phyloP scores from a whole-genome alignment of 2,888 invertebrate species.

The Dynastes tityus region DNA sequence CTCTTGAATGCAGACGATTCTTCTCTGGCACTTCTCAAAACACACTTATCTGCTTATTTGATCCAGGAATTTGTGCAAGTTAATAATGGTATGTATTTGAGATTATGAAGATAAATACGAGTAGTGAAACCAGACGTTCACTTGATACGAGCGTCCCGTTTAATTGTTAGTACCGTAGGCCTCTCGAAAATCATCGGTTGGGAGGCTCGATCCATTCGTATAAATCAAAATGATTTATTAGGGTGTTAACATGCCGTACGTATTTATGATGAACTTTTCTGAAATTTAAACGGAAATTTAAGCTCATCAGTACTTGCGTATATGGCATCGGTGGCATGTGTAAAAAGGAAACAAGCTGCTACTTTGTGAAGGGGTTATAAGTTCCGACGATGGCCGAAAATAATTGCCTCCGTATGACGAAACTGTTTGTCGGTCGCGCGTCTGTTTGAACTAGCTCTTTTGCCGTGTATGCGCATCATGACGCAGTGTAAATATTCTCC shows the following conservation, averaged over 20 bases:
- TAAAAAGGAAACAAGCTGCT: slow-evolving; percentile 19
- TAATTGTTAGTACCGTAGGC: slow-evolving; percentile 24
- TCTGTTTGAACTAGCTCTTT: slow-evolving; percentile 13
- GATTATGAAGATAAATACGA: slow-evolving; percentile 35
- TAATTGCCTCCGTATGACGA: slow-evolving; percentile 11
- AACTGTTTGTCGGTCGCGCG: slow-evolving; percentile 9
- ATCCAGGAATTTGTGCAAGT: slow-evolving; percentile 29
- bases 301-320: slow-evolving; percentile 11
- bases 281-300: slow-evolving; percentile 20
- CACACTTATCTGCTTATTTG: slow-evolving; percentile 31
- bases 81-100: slow-evolving; percentile 29
- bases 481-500: neutral
- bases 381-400: slow-evolving; percentile 13
- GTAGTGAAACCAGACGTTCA: neutral
- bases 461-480: neutral
- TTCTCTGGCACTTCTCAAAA: neutral
- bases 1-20: neutral
- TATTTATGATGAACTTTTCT: slow-evolving; percentile 32
- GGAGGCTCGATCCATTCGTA: slow-evolving; percentile 2
- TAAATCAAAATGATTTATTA: slow-evolving; percentile 46
- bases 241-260: slow-evolving; percentile 30
- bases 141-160: neutral
- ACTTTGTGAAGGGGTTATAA: slow-evolving; percentile 25
- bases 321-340: neutral
- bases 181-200: slow-evolving; percentile 11